These are phyloP conservation scores for Phrynocephalus versicolor DNA, from an alignment of 2,113 vertebrate genomes.

Conservation along the genomic window DNA sequence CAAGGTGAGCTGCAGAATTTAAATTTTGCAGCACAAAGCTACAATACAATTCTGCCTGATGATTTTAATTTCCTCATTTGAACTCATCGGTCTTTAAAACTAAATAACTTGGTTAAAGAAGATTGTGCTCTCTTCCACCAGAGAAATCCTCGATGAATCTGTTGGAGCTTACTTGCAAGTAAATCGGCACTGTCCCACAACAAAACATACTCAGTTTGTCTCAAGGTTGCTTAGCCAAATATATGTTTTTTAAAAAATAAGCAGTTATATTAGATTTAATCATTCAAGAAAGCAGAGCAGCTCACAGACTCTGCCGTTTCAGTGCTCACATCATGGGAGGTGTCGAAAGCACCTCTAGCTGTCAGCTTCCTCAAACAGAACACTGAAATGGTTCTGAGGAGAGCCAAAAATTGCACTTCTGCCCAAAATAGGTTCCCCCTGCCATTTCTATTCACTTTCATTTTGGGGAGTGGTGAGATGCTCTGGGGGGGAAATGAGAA, in stretches of 20 bases:
- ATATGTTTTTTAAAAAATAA: not conserved
- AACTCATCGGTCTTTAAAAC: too few species aligned
- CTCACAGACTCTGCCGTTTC: not conserved
- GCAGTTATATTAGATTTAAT: not conserved
- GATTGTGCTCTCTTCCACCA: not conserved
- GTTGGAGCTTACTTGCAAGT: not conserved
- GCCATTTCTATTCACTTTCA: too few species aligned
- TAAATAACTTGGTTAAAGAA: too few species aligned
- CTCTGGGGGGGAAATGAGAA: not conserved
- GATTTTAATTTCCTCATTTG: too few species aligned
- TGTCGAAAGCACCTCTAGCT: not conserved
- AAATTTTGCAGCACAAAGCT: too few species aligned
- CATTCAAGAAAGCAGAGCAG: not conserved
- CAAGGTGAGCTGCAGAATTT: too few species aligned
- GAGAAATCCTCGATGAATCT: not conserved
- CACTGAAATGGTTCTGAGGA: not conserved
- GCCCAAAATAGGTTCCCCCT: not conserved
- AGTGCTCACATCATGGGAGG: not conserved
- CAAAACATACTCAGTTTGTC: not conserved
- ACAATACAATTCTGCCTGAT: too few species aligned
- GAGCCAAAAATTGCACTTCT: not conserved
- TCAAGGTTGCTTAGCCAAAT: not conserved
- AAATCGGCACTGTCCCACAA: not conserved
- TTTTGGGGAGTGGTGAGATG: not conserved
- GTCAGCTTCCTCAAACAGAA: not conserved